phyloP scores from a whole-genome alignment of 1,140 invertebrate species.

The Drosophila arizonae region DNA sequence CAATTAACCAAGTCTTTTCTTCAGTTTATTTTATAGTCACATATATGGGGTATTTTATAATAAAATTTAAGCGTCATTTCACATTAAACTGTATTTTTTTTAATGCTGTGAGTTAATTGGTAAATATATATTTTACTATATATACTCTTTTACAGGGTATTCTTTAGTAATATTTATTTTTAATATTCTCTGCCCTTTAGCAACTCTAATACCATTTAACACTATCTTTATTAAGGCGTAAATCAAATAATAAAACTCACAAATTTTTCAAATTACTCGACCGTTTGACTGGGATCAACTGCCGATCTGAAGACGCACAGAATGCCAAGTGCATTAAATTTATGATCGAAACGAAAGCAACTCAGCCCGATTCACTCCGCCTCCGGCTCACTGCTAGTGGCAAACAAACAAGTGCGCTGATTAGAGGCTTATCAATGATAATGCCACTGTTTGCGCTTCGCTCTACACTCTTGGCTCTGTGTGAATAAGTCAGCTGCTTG shows the following conservation, averaged over 20 bases:
- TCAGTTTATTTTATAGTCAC: no score
- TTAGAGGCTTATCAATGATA: slow-evolving; percentile 54
- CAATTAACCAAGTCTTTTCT: no score
- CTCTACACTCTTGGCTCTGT: neutral
- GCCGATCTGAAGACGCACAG: slow-evolving; percentile 10
- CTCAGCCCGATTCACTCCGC: neutral
- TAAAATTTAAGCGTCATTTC: no score
- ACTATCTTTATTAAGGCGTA: slow-evolving; percentile 20
- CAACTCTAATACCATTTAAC: neutral
- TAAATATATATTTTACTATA: no score
- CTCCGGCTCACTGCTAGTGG: neutral
- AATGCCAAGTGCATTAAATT: slow-evolving; percentile 55
- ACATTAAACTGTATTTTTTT: no score
- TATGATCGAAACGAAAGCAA: slow-evolving; percentile 34
- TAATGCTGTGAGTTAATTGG: no score
- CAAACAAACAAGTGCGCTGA: slow-evolving; percentile 59
- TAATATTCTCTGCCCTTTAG: no score
- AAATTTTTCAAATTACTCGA: slow-evolving; percentile 47
- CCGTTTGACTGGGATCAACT: slow-evolving; percentile 12
- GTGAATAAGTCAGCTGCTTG: slow-evolving; percentile 41
- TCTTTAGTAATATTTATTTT: neutral
- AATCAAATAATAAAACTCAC: slow-evolving; percentile 65
- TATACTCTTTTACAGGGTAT: neutral
- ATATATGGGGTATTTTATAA: no score
- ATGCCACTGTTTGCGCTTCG: slow-evolving; percentile 20